Conservation (phyloP, 2,113 vertebrate species). For the Rhynchomys soricoides region DNA sequence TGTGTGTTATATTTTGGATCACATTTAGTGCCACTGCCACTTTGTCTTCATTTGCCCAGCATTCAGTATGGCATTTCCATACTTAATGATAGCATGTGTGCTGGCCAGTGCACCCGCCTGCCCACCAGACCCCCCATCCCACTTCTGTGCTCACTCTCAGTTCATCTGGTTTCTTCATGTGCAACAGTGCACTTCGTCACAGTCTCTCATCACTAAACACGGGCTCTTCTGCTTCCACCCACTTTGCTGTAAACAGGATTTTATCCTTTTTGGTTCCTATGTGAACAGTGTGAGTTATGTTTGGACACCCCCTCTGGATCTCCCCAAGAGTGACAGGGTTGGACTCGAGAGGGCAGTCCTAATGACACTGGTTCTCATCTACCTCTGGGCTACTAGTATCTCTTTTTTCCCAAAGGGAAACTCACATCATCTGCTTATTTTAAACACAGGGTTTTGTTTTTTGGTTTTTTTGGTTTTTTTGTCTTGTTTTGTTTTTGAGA, state of each 20-base stretch:
- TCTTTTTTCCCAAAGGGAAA: background rate
- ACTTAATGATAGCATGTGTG: background rate
- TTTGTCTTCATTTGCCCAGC: background rate
- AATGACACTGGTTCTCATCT: background rate
- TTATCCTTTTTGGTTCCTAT: background rate
- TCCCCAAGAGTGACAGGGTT: background rate
- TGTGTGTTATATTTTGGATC: no score
- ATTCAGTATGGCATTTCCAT: background rate
- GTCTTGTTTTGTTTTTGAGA: background rate
- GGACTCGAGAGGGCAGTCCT: background rate
- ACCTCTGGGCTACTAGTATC: background rate
- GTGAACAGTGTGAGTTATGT: background rate
- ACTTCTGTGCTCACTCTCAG: background rate
- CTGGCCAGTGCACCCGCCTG: background rate
- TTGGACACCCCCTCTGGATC: no score
- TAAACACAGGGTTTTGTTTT: background rate
- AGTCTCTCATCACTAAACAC: background rate
- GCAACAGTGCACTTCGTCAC: background rate
- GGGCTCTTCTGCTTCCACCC: background rate
- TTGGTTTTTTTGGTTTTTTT: no score
- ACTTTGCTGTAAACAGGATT: background rate
- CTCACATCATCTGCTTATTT: background rate
- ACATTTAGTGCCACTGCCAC: background rate
- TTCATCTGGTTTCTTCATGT: background rate
- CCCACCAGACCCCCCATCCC: background rate